Conservation (phyloP, 2,113 vertebrate genomes). For the Rhabdomys dilectus region DNA sequence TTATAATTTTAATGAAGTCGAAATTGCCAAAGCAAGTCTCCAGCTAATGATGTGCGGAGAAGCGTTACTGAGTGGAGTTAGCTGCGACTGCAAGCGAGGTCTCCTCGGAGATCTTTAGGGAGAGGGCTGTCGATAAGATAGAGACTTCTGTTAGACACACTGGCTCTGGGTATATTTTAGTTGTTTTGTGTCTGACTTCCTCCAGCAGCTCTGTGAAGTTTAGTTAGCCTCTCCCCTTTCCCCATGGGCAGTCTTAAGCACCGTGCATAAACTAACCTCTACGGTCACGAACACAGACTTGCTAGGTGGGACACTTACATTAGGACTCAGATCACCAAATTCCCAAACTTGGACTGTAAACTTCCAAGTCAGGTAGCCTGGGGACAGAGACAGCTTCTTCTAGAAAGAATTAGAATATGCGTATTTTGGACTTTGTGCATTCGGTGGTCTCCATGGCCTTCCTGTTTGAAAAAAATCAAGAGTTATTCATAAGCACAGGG, state of each 20-base stretch:
- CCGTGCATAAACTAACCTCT: not conserved
- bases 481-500: not conserved
- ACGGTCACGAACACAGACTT: not conserved
- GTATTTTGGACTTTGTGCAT: not conserved
- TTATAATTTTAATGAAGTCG: slow-evolving; percentile 71
- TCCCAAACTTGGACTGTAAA: not conserved
- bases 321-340: not conserved
- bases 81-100: not conserved
- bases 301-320: not conserved
- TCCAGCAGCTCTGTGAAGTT: not conserved
- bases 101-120: not conserved
- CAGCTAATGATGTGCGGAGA: slow-evolving; percentile 32
- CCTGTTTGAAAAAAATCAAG: not conserved
- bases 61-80: not conserved
- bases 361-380: not conserved
- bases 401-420: not conserved
- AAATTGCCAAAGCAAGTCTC: slow-evolving; percentile 46
- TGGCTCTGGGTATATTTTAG: not conserved
- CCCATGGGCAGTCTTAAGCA: not conserved
- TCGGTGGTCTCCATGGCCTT: not conserved
- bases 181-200: not conserved
- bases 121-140: not conserved
- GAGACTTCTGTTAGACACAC: not conserved
- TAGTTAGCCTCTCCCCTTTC: not conserved
- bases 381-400: not conserved